These are phyloP conservation scores for Nomada ruficornis DNA, from an alignment of 2,888 invertebrate genomes.

Conservation along the genomic window DNA sequence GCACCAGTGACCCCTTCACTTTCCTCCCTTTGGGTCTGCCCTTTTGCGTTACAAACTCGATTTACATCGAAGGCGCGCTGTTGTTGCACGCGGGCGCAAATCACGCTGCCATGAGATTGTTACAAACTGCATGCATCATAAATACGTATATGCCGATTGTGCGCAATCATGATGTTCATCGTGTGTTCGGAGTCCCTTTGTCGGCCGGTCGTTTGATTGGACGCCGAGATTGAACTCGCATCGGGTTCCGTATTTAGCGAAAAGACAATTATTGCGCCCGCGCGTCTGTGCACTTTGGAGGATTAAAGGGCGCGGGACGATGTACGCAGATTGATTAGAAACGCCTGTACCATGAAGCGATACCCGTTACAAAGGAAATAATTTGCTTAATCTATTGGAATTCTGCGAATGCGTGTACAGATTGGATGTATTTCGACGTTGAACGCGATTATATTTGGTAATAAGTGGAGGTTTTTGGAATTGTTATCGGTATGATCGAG, in stretches of 20 bases:
- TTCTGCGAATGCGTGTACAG: neutral
- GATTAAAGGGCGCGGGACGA: constrained; percentile 10
- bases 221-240: constrained; percentile 58
- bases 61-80: constrained; percentile 40
- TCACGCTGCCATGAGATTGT: constrained; percentile 42
- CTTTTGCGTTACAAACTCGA: constrained; percentile 43
- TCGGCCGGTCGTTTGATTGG: constrained; percentile 58
- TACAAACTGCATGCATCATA: constrained; percentile 61
- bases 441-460: no score
- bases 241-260: constrained; percentile 29
- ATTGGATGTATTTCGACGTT: no score
- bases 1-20: constrained; percentile 45
- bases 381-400: neutral
- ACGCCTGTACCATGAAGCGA: neutral
- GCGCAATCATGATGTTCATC: constrained; percentile 16
- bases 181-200: constrained; percentile 51
- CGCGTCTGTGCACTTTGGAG: neutral
- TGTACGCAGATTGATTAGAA: constrained; percentile 6
- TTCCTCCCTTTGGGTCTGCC: constrained; percentile 36
- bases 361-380: neutral
- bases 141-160: constrained; percentile 56
- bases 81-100: constrained; percentile 26
- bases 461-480: neutral
- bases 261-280: constrained; percentile 35
- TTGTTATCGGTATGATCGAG: neutral